Conservation (phyloP, 2,797 vertebrate species). For the Sebastolobus altivelis region DNA sequence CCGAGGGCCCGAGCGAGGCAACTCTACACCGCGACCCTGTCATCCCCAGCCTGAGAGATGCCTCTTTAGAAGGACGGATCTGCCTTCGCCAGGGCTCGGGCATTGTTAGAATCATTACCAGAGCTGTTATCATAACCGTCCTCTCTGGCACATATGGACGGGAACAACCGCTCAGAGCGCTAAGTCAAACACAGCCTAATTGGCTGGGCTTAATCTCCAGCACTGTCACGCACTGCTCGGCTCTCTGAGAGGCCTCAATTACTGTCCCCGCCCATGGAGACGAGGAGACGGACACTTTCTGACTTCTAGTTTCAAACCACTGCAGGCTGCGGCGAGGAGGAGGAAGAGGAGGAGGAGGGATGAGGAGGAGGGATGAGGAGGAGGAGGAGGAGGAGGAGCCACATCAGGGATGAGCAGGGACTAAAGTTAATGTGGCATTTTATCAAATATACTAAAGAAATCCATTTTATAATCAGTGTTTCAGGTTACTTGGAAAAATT, state of each 20-base stretch:
- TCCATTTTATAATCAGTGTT: background rate
- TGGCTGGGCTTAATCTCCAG: constrained; percentile 67
- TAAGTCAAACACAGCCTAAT: constrained; percentile 74
- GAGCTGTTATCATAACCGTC: constrained; percentile 61
- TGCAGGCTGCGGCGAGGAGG: constrained; percentile 10
- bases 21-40: constrained; percentile 15
- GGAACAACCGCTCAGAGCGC: constrained; percentile 69
- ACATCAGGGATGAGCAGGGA: constrained; percentile 1
- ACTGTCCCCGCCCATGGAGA: constrained; percentile 54
- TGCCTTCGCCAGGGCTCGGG: constrained; percentile 24
- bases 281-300: constrained; percentile 53
- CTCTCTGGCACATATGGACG: constrained; percentile 62
- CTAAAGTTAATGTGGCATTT: background rate
- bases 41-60: constrained; percentile 28
- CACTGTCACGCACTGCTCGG: constrained; percentile 55
- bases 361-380: background rate
- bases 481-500: background rate
- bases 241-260: constrained; percentile 55
- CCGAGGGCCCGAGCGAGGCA: constrained; percentile 10
- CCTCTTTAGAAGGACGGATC: constrained; percentile 30
- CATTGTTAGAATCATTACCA: constrained; percentile 63
- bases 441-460: constrained; percentile 6
- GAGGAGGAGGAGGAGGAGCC: background rate
- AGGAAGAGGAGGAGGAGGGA: background rate
- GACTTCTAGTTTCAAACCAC: constrained; percentile 44